Evolutionary conservation across 2,113 vertebrate genomes (phyloP), one percentile per base, ranked within the genome.

Genomic region (Otis tarda): DNA sequence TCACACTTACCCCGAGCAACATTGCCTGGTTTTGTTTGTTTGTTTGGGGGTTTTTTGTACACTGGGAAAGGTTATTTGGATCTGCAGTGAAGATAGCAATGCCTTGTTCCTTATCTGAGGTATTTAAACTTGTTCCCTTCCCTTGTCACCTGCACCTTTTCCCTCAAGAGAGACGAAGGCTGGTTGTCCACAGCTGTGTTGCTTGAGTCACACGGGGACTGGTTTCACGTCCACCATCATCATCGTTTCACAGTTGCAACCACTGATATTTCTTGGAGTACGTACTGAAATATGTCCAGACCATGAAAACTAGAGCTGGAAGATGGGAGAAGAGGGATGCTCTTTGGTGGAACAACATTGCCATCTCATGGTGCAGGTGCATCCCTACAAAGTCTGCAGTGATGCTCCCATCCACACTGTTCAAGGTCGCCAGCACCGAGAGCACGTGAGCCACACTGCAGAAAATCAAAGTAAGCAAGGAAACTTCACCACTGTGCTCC

Each of bases 371-470:
- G 94, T 2, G 31, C 37, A 1, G 60, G 9, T 7, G 28, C 56
- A 45, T 18, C 79, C 56, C 67, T 91, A 65, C 93, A 67, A 12
- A 80, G 31, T 6, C 70, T 4, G 47, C 79, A 2, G 18, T 0
- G 13, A 39, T 43, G 60, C 24, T 91, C 65, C 43, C 33, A 8
- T 21, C 31, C n/a, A 11, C 24, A 4, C 14, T 3, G 0, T 12
- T 10, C 83, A 63, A 59, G 73, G 90, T 57, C 7, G 9, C 1
- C 6, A 6, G n/a, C 15, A 69, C 27, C 1, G 3, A 20, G 69
- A 0, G 1, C 17, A 1, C 1, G 0, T 4, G 22, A 31, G 14
- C 7, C 12, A 6, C 1, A 0, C 25, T 10, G 76, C 56, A 16
- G 35, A 25, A 47, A 43, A 50, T 1, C 21, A 69, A 18, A n/a